Evolutionary conservation across 2,888 invertebrate species (phyloP), one percentile per base, ranked within the genome.

Genomic region (Erebia aethiops): DNA sequence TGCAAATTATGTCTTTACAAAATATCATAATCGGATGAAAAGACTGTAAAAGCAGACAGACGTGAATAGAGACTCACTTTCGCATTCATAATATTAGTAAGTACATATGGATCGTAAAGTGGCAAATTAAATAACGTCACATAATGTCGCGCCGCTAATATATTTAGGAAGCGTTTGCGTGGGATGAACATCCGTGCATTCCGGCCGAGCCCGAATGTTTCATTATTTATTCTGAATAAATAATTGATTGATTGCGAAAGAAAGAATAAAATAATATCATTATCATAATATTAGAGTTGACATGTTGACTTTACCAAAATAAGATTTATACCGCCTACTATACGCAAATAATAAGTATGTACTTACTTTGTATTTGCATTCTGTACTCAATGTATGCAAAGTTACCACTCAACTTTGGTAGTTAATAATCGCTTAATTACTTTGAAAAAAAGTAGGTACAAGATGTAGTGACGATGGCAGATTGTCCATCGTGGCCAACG

Each of bases 151-250:
- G 16, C 61, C 8, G 61, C 62, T 35, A 52, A 52, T 21, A 2
- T 52, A 69, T 67, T 63, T 70, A 58, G 63, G 41, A 52, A 57
- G 51, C 18, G 13, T 21, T 49, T 57, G 70, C 70, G 70, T 72
- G 58, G 72, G 72, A 67, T 67, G 49, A 69, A 62, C 46, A 62
- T 46, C 61, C 63, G 58, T 62, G 67, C 66, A 72, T 67, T 72
- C 72, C 72, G 43, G 58, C 70, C 72, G 70, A 46, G 72, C 72
- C 70, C 72, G 70, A 51, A 58, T 41, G 7, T 16, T n/a, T 18
- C 51, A 51, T 43, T 66, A 54, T 46, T 26, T 52, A 65, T 35
- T 52, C 52, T 41, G 35, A 60, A 54, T 69, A 64, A 65, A 54
- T 69, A 69, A 41, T 56, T 56, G 18, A 43, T 66, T 56, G 43